These are phyloP conservation scores for Centropristis striata DNA, from an alignment of 2,113 vertebrate genomes.

Conservation along the genomic window DNA sequence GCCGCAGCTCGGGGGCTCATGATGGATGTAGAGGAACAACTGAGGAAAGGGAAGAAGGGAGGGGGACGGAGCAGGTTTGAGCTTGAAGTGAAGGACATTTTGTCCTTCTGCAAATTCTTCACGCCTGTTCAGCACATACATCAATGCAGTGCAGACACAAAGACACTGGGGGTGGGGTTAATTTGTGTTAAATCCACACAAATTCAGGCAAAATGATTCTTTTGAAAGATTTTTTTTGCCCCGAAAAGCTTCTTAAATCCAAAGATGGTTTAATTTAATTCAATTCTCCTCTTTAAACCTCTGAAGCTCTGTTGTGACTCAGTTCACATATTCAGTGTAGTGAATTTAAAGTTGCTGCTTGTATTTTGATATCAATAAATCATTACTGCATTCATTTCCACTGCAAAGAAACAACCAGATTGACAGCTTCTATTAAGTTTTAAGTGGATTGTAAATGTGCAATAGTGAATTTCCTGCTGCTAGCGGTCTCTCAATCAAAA, in stretches of 20 bases:
- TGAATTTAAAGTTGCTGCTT: conserved; percentile 28
- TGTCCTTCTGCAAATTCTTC: conserved; percentile 43
- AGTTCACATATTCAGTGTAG: conserved; percentile 31
- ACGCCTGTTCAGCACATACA: conserved; percentile 12
- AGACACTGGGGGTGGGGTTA: conserved; percentile 15
- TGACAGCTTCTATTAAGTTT: conserved; percentile 11
- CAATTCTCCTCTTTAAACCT: conserved; percentile 10
- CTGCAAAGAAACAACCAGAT: conserved; percentile 17
- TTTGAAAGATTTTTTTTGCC: conserved; percentile 31
- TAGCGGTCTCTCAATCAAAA: too few species aligned
- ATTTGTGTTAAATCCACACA: conserved; percentile 28
- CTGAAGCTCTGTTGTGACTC: conserved; percentile 1
- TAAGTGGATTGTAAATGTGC: conserved; percentile 14
- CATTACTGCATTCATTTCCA: conserved; percentile 1
- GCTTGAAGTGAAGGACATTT: conserved; percentile 67
- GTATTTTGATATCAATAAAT: conserved; percentile 31
- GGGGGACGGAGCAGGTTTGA: conserved; percentile 28
- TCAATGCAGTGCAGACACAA: conserved; percentile 19
- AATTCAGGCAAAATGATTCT: conserved; percentile 5
- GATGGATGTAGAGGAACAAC: conserved; percentile 71
- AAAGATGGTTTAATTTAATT: conserved; percentile 42
- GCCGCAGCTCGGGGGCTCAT: conserved; percentile 52
- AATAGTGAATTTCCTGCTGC: too few species aligned
- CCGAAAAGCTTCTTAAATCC: conserved; percentile 35
- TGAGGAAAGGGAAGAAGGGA: conserved; percentile 15